A percentile compares a stretch with the other conserved stretches of the same genome.
Conservation (phyloP, 1,140 invertebrate species). For the Cydia amplana region DNA sequence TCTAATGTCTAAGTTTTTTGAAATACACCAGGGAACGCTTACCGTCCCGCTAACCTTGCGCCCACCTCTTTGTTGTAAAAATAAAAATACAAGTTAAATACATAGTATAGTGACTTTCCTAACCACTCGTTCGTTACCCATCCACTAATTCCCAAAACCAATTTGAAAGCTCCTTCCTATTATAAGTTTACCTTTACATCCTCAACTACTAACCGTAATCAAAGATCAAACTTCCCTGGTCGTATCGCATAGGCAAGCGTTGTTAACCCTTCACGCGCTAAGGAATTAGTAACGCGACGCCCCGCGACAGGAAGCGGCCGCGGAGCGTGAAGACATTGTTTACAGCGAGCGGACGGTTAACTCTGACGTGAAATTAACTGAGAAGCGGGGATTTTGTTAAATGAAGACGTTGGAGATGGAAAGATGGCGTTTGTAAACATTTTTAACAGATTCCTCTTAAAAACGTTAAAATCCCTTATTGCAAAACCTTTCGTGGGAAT, state of each 20-base stretch:
- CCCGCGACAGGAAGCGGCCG: conserved; percentile 22
- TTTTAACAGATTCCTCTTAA: too few relatives aligned
- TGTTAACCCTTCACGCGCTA: neutral
- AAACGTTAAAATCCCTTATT: too few relatives aligned
- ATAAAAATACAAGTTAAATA: neutral
- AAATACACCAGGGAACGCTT: too few relatives aligned
- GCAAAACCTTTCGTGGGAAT: too few relatives aligned
- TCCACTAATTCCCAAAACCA: neutral
- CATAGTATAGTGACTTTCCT: neutral
- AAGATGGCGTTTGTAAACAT: neutral
- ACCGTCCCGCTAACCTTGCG: too few relatives aligned
- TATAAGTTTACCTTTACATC: neutral
- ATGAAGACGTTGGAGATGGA: neutral
- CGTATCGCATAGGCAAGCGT: neutral
- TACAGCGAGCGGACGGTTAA: conserved; percentile 6
- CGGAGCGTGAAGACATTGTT: conserved; percentile 27
- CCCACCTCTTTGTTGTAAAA: too few relatives aligned
- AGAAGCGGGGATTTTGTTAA: neutral
- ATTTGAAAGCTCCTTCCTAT: neutral
- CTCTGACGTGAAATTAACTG: conserved; percentile 12
- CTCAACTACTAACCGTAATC: neutral
- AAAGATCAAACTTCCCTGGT: neutral
- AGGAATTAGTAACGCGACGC: conserved; percentile 28
- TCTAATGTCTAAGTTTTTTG: too few relatives aligned
- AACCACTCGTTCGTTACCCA: neutral